Evolutionary conservation across 2,797 vertebrate genomes (phyloP), one percentile per base, ranked within the genome.

Genomic region (Crenichthys baileyi): DNA sequence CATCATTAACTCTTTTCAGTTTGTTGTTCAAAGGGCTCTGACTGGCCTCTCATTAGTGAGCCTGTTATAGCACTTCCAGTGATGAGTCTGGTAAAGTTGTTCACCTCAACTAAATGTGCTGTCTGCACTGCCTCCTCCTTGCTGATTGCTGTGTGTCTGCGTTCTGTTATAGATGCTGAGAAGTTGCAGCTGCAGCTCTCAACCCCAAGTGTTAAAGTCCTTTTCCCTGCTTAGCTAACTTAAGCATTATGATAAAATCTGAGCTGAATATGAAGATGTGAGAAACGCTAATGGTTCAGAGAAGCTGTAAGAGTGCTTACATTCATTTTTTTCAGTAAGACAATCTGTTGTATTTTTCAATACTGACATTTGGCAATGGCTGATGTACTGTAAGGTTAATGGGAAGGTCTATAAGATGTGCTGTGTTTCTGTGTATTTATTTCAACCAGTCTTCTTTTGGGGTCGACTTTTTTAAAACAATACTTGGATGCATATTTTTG

Each of bases 121-220:
- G 70, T 72, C 70, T 72, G 70, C 9, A 3, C 46, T 24, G 46
- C 70, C 70, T 48, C 48, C 44, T 71, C 70, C 46, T 31, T 53
- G 70, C 50, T 53, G 50, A 41, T 56, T 56, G 29, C 50, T n/a
- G 29, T 55, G 71, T 55, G 50, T 53, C 29, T 72, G 31, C 18
- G 51, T 73, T 31, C 65, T 46, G 65, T 68, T 44, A 68, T 68
- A 68, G 39, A 46, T 39, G n/a, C 7, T 22, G 39, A 68, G 65
- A 68, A 68, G 72, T 72, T 72, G 70, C 70, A 72, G 70, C 70
- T 72, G 70, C 70, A 72, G 46, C 48, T 53, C 70, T 72, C 50
- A 20, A 72, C 7, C 16, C 48, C 24, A 29, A 72, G 26, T 31
- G 50, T 51, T 16, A 48, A 51, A 51, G 70, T 22, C 29, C 20